Conservation (phyloP, 2,888 invertebrate species). For the Disparrhopalites patrizii region DNA sequence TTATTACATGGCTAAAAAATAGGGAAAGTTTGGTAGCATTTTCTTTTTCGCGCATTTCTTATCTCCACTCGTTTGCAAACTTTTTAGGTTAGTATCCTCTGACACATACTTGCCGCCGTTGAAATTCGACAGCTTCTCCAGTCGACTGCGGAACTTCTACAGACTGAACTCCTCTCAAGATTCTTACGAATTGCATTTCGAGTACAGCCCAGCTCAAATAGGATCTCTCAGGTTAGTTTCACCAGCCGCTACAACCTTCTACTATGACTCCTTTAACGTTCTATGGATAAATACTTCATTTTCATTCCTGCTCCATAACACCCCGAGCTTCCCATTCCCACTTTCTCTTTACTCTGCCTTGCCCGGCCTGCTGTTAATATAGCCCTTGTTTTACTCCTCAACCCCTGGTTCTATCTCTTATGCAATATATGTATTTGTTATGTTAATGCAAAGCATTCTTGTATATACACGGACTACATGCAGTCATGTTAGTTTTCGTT, state of each 20-base stretch:
- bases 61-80: not conserved
- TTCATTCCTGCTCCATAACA: too few relatives aligned
- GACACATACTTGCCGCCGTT: slow-evolving; percentile 54
- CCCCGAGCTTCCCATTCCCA: not conserved
- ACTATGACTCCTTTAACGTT: not conserved
- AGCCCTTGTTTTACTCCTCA: not conserved
- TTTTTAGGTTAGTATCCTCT: slow-evolving; percentile 31
- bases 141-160: slow-evolving; percentile 53
- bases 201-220: slow-evolving; percentile 42
- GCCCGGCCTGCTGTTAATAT: not conserved
- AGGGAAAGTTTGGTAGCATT: not conserved
- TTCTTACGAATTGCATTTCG: slow-evolving; percentile 35
- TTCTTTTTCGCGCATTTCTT: not conserved
- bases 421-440: not conserved
- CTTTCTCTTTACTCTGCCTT: not conserved
- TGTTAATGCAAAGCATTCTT: too few relatives aligned
- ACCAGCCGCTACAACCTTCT: not conserved
- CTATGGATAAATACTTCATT: too few relatives aligned
- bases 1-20: not conserved
- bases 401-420: not conserved
- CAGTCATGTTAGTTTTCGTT: not conserved
- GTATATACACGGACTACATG: too few relatives aligned
- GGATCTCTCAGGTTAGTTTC: slow-evolving; percentile 40
- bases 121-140: slow-evolving; percentile 54
- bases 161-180: slow-evolving; percentile 46